Evolutionary conservation across 1,140 invertebrate species (phyloP), one percentile per base, ranked within the genome.

Genomic region (Drosophila simulans): DNA sequence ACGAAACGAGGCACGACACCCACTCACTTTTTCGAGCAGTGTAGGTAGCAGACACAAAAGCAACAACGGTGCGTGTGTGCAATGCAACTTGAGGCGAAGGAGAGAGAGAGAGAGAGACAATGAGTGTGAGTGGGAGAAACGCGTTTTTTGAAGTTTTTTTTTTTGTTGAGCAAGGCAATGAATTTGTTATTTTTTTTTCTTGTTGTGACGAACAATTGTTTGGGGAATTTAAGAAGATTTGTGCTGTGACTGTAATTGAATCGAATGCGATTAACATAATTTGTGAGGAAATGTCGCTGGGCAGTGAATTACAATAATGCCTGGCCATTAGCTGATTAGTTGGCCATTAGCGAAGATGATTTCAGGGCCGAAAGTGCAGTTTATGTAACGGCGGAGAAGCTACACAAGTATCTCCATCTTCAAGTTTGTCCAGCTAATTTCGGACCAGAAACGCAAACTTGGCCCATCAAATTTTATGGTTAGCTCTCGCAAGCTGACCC

Each of bases 211-310:
- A 68, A 48, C 59, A 66, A 69, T 70, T 70, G 66, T 56, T 69
- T 35, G 35, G 54, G 65, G 64, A 70, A 69, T 46, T 39, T 70
- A 70, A 56, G 64, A 70, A 70, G 68, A 69, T 70, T 70, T 70
- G 35, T 40, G 40, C 60, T 59, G 40, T 17, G 58, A 65, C 59
- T 65, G 81, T 88, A 88, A 90, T 90, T 89, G 85, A 90, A 90
- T 78, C 84, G 84, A 89, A 89, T 89, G 84, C 84, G 85, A 90
- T 89, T 89, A 89, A 89, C 84, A 89, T 90, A 89, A 85, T 89
- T 84, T 68, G 60, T 68, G 37, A 37, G 58, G 69, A 70, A 60
- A 63, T 66, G 40, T 45, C 48, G 64, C 63, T 55, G 49, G 49
- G 48, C 51, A 15, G 27, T 39, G 76, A 85, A 80, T 85, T 85